A percentile compares a stretch with the other conserved stretches of the same genome.
Conservation (phyloP, 2,113 vertebrate genomes). For the Scalopus aquaticus region DNA sequence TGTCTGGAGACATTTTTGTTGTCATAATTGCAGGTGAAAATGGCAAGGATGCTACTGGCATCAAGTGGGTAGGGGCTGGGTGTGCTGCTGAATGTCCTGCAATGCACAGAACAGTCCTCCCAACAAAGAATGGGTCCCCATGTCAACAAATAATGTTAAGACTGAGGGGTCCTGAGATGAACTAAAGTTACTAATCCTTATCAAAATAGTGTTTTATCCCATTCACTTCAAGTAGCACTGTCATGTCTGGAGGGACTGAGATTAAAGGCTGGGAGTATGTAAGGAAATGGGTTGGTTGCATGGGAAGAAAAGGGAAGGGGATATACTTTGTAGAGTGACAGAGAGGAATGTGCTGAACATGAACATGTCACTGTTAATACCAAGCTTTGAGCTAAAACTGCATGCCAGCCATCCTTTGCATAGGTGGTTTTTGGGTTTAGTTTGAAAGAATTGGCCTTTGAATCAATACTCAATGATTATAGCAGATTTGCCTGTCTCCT, state of each 20-base stretch:
- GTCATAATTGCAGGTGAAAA: neutral
- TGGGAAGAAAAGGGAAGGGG: neutral
- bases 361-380: slow-evolving; percentile 27
- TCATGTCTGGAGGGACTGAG: neutral
- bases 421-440: slow-evolving; percentile 8
- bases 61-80: neutral
- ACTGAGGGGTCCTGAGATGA: neutral
- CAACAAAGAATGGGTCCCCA: neutral
- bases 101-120: neutral
- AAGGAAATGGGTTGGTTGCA: neutral
- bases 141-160: neutral
- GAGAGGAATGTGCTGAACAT: neutral
- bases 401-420: slow-evolving; percentile 1
- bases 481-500: slow-evolving; percentile 63
- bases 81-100: neutral
- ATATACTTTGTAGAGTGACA: neutral
- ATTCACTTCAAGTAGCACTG: neutral
- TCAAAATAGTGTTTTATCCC: neutral
- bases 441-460: slow-evolving; percentile 53
- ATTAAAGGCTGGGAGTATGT: neutral
- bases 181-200: neutral
- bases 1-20: neutral
- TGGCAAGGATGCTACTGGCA: neutral
- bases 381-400: neutral
- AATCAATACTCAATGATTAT: slow-evolving; percentile 57